Evolutionary conservation across 2,797 vertebrate species (phyloP), one percentile per base, ranked within the genome.

Genomic region (Diglossa cyanea): DNA sequence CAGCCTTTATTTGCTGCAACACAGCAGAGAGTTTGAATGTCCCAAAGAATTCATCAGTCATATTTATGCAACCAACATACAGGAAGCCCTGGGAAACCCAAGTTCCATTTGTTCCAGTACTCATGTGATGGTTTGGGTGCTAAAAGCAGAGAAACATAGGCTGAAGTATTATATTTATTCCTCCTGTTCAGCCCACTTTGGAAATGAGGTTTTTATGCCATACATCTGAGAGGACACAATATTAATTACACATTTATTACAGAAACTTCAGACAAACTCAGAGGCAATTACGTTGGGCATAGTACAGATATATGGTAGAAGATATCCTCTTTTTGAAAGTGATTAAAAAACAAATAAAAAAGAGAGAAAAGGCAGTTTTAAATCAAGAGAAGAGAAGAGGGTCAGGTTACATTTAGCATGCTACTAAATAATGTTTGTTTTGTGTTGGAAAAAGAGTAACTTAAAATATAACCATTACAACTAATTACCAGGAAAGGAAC

Each of bases 381-480:
- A 65, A 67, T 30, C 30, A 45, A 55, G 8, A 44, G 7, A 20
- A 37, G 28, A 35, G 13, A 14, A 73, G 19, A 73, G 3, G 19
- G 6, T 0, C 0, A 84, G 16, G 23, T 33, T 70, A 17, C 44
- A 24, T 57, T 78, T 68, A 54, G 23, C 37, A 8, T 0, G 0
- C 11, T 65, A 75, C 4, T 55, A 57, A 93, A 72, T 58, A 14
- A 9, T 68, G 17, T 72, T 81, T 66, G 28, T 25, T 90, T 83
- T 86, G 25, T 17, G 26, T 14, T 60, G 37, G 39, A 65, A 85
- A 85, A 73, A 67, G 3, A 68, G 24, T 63, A 37, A 80, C 35
- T 72, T 63, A 53, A 93, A 67, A 76, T 57, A 70, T 24, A 88
- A 80, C 21, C 14, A 17, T 67, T 82, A 20, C 6, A 85, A 39